phyloP scores from a whole-genome alignment of 2,888 invertebrate genomes.

The Alviniconcha strummeri region DNA sequence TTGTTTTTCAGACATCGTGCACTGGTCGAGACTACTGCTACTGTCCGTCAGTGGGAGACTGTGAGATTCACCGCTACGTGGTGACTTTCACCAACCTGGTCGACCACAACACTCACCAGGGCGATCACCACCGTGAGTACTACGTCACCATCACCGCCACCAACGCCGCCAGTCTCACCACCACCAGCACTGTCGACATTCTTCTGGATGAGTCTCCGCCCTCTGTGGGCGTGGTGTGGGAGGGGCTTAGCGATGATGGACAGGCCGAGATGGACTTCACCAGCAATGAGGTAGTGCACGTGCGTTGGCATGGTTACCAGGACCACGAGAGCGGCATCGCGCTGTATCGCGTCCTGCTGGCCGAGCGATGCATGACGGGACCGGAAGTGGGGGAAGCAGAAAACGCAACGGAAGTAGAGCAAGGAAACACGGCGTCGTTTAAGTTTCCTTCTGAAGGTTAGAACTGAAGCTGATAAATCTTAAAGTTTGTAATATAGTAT shows the following conservation, averaged over 20 bases:
- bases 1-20: constrained; percentile 34
- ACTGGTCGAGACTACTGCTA: constrained; percentile 39
- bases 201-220: constrained; percentile 57
- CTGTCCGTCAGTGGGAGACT: constrained; percentile 49
- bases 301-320: constrained; percentile 49
- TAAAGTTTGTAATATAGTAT: no score
- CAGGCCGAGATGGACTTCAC: constrained; percentile 49
- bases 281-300: constrained; percentile 29
- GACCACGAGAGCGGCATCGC: constrained; percentile 51
- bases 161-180: constrained; percentile 49
- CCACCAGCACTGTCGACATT: constrained; percentile 46
- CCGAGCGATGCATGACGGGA: constrained; percentile 33
- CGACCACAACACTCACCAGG: constrained; percentile 36
- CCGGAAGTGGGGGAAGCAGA: constrained; percentile 22
- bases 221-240: constrained; percentile 48
- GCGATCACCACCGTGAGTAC: constrained; percentile 56
- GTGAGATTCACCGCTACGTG: constrained; percentile 42
- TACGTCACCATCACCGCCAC: constrained; percentile 50
- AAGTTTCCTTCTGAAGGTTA: constrained; percentile 21
- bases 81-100: constrained; percentile 44
- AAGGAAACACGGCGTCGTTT: constrained; percentile 25
- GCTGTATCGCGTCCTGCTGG: constrained; percentile 39
- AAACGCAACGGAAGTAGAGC: constrained; percentile 15
- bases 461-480: not conserved
- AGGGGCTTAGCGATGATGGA: constrained; percentile 42